Base-by-base conservation (phyloP, 1,140 invertebrate species). In the Listronotus oregonensis region DNA sequence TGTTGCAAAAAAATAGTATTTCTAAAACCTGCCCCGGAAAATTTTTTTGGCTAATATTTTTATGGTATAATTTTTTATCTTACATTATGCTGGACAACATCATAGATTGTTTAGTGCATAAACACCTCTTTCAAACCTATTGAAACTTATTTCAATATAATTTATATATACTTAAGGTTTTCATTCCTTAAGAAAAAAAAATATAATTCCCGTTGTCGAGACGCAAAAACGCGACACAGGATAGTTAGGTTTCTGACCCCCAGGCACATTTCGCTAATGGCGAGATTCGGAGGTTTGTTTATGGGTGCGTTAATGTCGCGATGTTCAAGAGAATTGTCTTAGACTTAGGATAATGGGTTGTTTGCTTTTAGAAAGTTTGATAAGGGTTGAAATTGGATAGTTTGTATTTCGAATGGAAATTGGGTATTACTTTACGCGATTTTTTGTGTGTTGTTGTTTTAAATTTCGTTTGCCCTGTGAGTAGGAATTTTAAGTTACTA, bases 281-380 rank as follows among this genome's bases (percentile, higher is more conserved):
- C 43, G 12, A 39, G 51, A 49, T 64, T 64, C 31, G 43, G 51
- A 56, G 61, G 61, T 56, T 64, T 64, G 61, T 64, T 64, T 64
- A 64, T 64, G 51, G 39, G 34, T 64, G 61, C 61, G 61, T 64
- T 64, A 64, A 64, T 64, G 61, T 64, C 52, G 52, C 47, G 52
- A 64, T 56, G 44, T 64, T 64, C 61, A 64, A 56, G 61, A 64
- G 52, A 31, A 64, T 64, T 54, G 61, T 64, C 61, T 56, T 15
- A 56, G 61, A 64, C 61, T 64, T 56, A 56, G 18, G 42, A 21
- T 56, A 64, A 64, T 64, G 52, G 58, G 46, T 61, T 61, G 58
- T 61, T 61, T 61, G 47, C 39, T 47, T 31, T 61, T 51, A 17
- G 47, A 61, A 61, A 39, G 15, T 61, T 37, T 40, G 46, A 61